Base-by-base conservation (phyloP, 2,888 invertebrate species). In the Drosophila mimica region DNA sequence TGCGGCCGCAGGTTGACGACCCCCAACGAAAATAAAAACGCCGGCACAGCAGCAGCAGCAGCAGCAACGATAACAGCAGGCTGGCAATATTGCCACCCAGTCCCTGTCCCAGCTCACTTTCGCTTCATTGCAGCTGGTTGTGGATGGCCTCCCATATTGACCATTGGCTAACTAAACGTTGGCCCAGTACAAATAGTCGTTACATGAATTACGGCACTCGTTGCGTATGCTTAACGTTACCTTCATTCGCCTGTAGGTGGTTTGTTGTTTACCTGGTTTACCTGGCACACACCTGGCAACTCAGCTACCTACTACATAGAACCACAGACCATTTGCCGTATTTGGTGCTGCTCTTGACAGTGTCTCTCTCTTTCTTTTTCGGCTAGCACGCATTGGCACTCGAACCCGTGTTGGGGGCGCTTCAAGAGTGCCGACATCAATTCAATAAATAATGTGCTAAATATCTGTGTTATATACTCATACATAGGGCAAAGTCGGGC, bases 1-100 rank as follows among this genome's bases (percentile, higher is more conserved):
- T 76, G 43, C 40, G 59, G 58, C 59, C 15, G 74, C 74, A 74
- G 89, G 89, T 89, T 89, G 90, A 83, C 90, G 89, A 89, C 91
- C 90, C 76, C 56, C 74, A 68, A 74, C 60, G 80, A 78, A 77
- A 72, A 79, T 73, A 74, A 74, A 76, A 77, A 75, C 48, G 70
- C 81, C 79, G 79, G 77, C 67, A 79, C 33, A 67, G 36, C n/a
- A n/a, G n/a, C n/a, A n/a, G n/a, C 66, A 63, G 64, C 46, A 46
- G 36, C 40, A 56, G 57, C 20, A n/a, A 31, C 38, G 65, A 65
- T 65, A 65, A 52, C 59, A 65, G 59, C 49, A 57, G 57, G 17
- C 59, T 31, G 46, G 36, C 43, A 53, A 25, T 52, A 48, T n/a
- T 60, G 72, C 70, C 71, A 70, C 70, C 62, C 70, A 71, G 63